Evolutionary conservation across 2,113 vertebrate genomes (phyloP), one percentile per base, ranked within the genome.

Genomic region (Grus americana): DNA sequence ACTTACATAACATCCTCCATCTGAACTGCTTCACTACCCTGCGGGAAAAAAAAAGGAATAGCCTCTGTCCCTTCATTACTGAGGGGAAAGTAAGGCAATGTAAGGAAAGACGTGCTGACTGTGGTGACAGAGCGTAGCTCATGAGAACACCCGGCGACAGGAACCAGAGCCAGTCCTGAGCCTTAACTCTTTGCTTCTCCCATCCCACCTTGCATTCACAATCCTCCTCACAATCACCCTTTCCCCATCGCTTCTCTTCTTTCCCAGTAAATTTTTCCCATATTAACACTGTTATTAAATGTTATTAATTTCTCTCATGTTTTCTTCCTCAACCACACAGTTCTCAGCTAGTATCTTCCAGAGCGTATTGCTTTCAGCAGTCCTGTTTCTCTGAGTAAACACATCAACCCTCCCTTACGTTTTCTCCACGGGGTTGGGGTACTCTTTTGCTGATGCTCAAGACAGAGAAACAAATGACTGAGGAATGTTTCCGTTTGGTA

Each of bases 1-100:
- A 92, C 73, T 73, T 91, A 89, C 46, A 95, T 90, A 93, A 76
- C 78, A 73, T 87, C 62, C 38, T 95, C 74, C n/a, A 94, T 58
- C 86, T 87, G 70, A 96, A 82, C 78, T 50, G 73, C 58, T 96
- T 88, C 54, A 62, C 67, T 93, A 80, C 38, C 62, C 50, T 82
- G 50, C 4, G 6, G 68, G 17, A 57, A 88, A 88, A 62, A 57
- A 15, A 29, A 47, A 47, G 20, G 10, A 75, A 57, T 50, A 65
- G 24, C 26, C 30, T 73, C 71, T 95, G 40, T 87, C 54, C 58
- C 20, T 85, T 29, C 29, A 38, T 70, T 63, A 79, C 54, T 42
- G 85, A 73, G 10, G 6, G 32, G 24, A 76, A 95, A 79, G 24
- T 34, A 86, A 29, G 7, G 29, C 17, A 55, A 4, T 14, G 12